A percentile compares a stretch with the other conserved stretches of the same genome.
These are phyloP conservation scores for Drosophila buzzatii DNA, from an alignment of 2,888 invertebrate genomes.

Conservation along the genomic window DNA sequence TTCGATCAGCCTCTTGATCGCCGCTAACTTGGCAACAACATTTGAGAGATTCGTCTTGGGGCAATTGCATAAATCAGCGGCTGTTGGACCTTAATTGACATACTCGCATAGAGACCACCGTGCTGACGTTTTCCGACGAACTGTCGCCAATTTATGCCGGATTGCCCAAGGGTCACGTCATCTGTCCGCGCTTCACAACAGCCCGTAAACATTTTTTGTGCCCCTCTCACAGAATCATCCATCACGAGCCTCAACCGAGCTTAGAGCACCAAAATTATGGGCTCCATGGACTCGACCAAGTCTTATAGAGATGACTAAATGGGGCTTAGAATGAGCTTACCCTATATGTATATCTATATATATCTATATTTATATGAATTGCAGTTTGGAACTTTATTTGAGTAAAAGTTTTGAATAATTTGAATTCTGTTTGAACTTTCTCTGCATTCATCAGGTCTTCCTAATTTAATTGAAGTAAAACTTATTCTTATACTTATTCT, in stretches of 20 bases:
- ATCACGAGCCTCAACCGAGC: neutral
- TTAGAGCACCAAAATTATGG: slow-evolving; percentile 2
- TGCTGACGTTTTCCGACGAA: slow-evolving; percentile 62
- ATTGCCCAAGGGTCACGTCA: slow-evolving; percentile 69
- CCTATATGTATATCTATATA: neutral
- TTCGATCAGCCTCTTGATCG: slow-evolving; percentile 1
- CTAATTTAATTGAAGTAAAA: no score
- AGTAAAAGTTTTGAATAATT: neutral
- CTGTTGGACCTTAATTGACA: slow-evolving; percentile 72
- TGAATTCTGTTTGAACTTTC: no score
- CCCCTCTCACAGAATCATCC: neutral
- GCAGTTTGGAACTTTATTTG: neutral
- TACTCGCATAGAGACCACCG: slow-evolving; percentile 72
- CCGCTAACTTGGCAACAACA: slow-evolving; percentile 15
- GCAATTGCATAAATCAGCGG: slow-evolving; percentile 78
- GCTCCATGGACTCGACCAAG: neutral
- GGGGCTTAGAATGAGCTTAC: neutral
- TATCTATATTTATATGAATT: neutral
- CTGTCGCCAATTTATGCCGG: slow-evolving; percentile 76
- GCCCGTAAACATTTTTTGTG: slow-evolving; percentile 56
- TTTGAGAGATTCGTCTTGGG: slow-evolving; percentile 30
- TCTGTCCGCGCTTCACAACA: slow-evolving; percentile 70
- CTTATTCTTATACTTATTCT: no score
- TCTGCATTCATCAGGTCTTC: no score
- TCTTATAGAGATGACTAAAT: neutral